Conservation (phyloP, 2,113 vertebrate genomes). For the Upupa epops region DNA sequence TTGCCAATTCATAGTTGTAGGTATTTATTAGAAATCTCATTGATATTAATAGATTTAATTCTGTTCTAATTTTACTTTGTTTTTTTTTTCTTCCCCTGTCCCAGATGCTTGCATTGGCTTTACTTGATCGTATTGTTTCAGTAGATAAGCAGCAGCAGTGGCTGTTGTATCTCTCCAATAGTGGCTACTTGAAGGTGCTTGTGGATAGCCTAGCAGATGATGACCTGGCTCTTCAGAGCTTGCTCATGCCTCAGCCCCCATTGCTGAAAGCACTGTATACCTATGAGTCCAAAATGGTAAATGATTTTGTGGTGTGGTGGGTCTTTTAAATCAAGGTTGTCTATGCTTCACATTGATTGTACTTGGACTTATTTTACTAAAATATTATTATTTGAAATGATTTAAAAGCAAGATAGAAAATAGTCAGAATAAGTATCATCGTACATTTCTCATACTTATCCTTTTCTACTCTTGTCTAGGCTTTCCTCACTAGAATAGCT, state of each 20-base stretch:
- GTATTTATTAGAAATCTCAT: neutral
- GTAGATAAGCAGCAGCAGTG: constrained; percentile 95
- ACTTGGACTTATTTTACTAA: neutral
- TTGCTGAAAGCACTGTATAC: constrained; percentile 94
- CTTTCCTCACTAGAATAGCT: constrained; percentile 92
- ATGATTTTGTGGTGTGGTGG: neutral
- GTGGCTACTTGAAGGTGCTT: constrained; percentile 93
- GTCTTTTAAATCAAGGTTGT: neutral
- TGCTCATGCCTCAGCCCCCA: constrained; percentile 90
- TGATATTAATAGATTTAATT: neutral
- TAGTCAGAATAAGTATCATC: neutral
- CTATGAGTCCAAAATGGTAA: constrained; percentile 98
- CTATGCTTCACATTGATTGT: neutral
- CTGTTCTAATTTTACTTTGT: neutral
- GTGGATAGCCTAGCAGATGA: constrained; percentile 94
- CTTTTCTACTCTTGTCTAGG: constrained; percentile 71
- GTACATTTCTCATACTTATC: neutral
- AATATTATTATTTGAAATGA: neutral
- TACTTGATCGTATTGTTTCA: constrained; percentile 89
- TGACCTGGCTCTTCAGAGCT: constrained; percentile 85
- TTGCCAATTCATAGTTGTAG: neutral
- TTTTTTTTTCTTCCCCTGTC: neutral
- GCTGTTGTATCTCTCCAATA: constrained; percentile 93
- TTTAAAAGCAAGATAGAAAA: neutral
- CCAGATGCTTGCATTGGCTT: constrained; percentile 94